Conservation (phyloP, 2,113 vertebrate species). For the Bubo scandiacus region DNA sequence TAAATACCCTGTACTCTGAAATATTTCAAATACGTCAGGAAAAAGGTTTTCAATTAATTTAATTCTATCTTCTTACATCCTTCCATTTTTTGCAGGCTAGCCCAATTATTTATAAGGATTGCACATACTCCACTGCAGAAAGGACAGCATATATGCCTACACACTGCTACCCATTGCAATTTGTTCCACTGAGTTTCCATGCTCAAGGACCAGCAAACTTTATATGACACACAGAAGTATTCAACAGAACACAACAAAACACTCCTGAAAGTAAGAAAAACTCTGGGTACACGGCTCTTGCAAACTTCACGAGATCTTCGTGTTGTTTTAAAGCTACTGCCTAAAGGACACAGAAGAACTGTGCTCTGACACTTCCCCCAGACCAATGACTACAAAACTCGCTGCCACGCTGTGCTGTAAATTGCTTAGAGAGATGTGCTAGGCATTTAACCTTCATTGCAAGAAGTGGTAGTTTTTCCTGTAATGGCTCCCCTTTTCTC, state of each 20-base stretch:
- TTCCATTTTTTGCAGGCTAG: background rate
- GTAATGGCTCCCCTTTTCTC: background rate
- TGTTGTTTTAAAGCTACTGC: background rate
- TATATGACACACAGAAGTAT: background rate
- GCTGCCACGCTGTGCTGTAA: background rate
- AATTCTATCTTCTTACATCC: background rate
- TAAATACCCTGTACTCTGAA: background rate
- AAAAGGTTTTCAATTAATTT: background rate
- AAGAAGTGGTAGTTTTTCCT: background rate
- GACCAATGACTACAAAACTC: background rate
- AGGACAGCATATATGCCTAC: background rate
- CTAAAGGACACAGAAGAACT: background rate
- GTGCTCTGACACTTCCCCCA: background rate
- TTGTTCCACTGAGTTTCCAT: background rate
- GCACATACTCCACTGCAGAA: background rate
- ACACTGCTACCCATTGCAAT: background rate
- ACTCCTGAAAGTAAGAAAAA: background rate
- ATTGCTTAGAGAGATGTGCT: background rate
- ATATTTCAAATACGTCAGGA: background rate
- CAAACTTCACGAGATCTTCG: background rate
- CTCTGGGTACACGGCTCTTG: background rate
- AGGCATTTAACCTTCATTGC: background rate
- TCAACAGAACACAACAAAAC: background rate
- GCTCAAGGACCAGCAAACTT: background rate
- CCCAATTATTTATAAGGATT: background rate